A percentile compares a stretch with the other conserved stretches of the same genome.
Evolutionary conservation across 2,888 invertebrate genomes (phyloP).

Genomic region (Orthosia gothica): DNA sequence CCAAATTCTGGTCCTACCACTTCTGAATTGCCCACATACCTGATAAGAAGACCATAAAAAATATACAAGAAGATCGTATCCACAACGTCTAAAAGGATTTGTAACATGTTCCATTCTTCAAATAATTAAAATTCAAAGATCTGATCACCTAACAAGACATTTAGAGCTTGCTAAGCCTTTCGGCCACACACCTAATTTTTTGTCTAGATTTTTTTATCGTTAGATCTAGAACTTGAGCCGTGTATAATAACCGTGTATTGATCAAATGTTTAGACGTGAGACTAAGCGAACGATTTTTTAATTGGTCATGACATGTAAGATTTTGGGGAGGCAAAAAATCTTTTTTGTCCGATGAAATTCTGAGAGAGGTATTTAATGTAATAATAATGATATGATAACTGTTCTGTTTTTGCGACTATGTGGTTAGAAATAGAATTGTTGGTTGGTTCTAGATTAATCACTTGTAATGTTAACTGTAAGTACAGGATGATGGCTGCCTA

Average conservation of each 20-base stretch:
- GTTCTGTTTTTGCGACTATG: conserved; percentile 32
- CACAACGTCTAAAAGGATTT: not conserved
- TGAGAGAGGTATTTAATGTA: conserved; percentile 32
- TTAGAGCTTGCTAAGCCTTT: conserved; percentile 36
- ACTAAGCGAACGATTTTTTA: conserved; percentile 60
- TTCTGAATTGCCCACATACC: not conserved
- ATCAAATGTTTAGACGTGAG: conserved; percentile 59
- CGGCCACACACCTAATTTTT: conserved; percentile 53
- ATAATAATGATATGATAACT: conserved; percentile 43
- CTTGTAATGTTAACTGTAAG: not conserved
- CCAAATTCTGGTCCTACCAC: not conserved
- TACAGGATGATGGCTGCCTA: not conserved
- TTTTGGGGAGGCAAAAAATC: conserved; percentile 42
- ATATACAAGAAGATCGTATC: conserved; percentile 1
- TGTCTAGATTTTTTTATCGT: conserved; percentile 51
- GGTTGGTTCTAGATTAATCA: conserved; percentile 2
- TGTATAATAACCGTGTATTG: conserved; percentile 43
- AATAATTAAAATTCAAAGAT: conserved; percentile 60
- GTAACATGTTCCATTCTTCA: conserved; percentile 31
- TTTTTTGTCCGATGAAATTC: conserved; percentile 28
- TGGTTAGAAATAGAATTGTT: not conserved
- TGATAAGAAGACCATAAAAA: conserved; percentile 8
- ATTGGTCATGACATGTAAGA: conserved; percentile 62
- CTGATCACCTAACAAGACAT: conserved; percentile 30
- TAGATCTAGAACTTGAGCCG: conserved; percentile 44